Conservation (phyloP, 2,888 invertebrate species). For the Mongoloraphidia duomilia region DNA sequence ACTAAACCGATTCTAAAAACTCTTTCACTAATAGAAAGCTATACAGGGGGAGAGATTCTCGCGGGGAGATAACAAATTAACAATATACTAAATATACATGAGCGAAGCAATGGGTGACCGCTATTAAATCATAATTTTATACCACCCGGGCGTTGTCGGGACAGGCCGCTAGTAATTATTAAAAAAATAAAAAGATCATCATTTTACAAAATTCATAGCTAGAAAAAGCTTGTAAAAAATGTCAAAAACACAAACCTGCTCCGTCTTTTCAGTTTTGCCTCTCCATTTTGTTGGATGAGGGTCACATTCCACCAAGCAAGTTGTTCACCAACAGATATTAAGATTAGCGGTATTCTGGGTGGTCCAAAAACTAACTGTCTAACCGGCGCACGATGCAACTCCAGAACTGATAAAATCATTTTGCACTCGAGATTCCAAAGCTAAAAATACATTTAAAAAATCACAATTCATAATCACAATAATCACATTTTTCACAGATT, state of each 20-base stretch:
- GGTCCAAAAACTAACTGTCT: conserved; percentile 39
- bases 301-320: conserved; percentile 44
- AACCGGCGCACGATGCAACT: conserved; percentile 38
- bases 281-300: conserved; percentile 21
- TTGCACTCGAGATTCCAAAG: conserved; percentile 35
- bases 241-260: conserved; percentile 6
- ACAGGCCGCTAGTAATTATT: no score
- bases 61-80: no score
- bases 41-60: no score
- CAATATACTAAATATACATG: no score
- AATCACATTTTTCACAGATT: no score
- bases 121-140: no score
- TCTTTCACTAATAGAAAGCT: no score
- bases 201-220: neutral
- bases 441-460: conserved; percentile 22
- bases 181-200: no score
- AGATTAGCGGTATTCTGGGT: conserved; percentile 31
- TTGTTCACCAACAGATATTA: conserved; percentile 41
- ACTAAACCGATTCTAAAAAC: no score
- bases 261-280: conserved; percentile 7
- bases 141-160: no score
- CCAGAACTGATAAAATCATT: conserved; percentile 29
- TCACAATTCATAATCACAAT: neutral
- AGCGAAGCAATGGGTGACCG: no score
- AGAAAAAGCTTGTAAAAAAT: neutral